phyloP scores from a whole-genome alignment of 2,888 invertebrate genomes.

The Epirrhoe tristata region DNA sequence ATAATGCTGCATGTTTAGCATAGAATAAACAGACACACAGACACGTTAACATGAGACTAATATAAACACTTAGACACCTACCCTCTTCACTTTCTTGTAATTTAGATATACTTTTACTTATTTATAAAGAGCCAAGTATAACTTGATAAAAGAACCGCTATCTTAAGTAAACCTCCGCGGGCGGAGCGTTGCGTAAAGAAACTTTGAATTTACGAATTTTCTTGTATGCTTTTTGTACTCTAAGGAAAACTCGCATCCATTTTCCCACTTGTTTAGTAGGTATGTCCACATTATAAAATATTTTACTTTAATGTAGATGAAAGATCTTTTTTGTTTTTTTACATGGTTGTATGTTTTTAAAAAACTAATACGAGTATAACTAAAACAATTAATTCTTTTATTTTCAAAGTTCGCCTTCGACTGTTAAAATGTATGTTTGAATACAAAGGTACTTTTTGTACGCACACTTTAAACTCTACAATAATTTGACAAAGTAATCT shows the following conservation, averaged over 20 bases:
- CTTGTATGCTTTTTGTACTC: conserved; percentile 27
- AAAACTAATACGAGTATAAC: too few species aligned
- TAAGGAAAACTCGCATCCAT: conserved; percentile 13
- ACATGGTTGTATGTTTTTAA: too few species aligned
- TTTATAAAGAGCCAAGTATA: conserved; percentile 32
- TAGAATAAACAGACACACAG: too few species aligned
- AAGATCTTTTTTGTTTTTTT: too few species aligned
- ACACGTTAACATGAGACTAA: too few species aligned
- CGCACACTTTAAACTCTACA: too few species aligned
- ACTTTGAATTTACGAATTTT: conserved; percentile 37
- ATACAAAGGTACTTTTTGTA: too few species aligned
- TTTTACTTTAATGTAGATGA: neutral
- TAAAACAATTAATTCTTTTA: too few species aligned
- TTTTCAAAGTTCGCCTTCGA: too few species aligned
- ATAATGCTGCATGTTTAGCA: too few species aligned
- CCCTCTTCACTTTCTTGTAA: conserved; percentile 23
- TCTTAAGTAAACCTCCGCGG: conserved; percentile 34
- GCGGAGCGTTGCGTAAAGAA: conserved; percentile 33
- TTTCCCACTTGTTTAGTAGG: conserved; percentile 13
- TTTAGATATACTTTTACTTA: conserved; percentile 23
- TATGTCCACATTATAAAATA: conserved; percentile 12
- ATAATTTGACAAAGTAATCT: conserved; percentile 1
- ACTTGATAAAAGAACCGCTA: conserved; percentile 39
- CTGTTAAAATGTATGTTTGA: too few species aligned
- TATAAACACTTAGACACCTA: too few species aligned